Conservation (phyloP, 2,113 vertebrate genomes). For the Datnioides undecimradiatus region DNA sequence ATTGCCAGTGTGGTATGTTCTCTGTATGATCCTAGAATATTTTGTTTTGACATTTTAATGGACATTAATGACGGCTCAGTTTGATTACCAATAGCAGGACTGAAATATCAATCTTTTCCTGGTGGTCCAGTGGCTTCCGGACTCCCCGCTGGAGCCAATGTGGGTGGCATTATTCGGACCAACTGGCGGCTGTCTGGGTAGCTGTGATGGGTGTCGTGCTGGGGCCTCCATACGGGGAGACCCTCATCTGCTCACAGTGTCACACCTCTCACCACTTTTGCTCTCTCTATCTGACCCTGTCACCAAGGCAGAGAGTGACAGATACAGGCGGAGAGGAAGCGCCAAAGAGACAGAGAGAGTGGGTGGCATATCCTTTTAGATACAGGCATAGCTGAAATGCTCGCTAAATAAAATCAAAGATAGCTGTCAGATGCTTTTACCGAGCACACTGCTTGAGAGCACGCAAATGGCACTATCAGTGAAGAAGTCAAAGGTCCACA, state of each 20-base stretch:
- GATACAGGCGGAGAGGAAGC: slow-evolving; percentile 51
- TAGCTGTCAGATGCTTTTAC: slow-evolving; percentile 77
- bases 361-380: slow-evolving; percentile 67
- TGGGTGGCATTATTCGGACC: slow-evolving; percentile 63
- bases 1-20: background rate
- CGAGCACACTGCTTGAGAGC: slow-evolving; percentile 64
- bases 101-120: slow-evolving; percentile 47
- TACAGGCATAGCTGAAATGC: slow-evolving; percentile 63
- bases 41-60: slow-evolving; percentile 28
- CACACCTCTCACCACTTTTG: slow-evolving; percentile 75
- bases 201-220: slow-evolving; percentile 69
- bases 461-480: slow-evolving; percentile 75
- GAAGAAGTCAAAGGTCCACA: slow-evolving; percentile 74
- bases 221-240: slow-evolving; percentile 64
- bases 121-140: slow-evolving; percentile 29
- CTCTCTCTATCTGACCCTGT: slow-evolving; percentile 80
- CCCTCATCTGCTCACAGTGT: slow-evolving; percentile 79
- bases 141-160: slow-evolving; percentile 49
- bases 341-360: slow-evolving; percentile 50
- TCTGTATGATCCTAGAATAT: slow-evolving; percentile 19
- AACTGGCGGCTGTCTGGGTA: slow-evolving; percentile 69
- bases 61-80: slow-evolving; percentile 24
- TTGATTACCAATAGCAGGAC: slow-evolving; percentile 51
- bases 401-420: slow-evolving; percentile 74
- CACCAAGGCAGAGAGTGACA: slow-evolving; percentile 61